Conservation (phyloP, 2,113 vertebrate genomes). For the Hippocampus mohnikei region DNA sequence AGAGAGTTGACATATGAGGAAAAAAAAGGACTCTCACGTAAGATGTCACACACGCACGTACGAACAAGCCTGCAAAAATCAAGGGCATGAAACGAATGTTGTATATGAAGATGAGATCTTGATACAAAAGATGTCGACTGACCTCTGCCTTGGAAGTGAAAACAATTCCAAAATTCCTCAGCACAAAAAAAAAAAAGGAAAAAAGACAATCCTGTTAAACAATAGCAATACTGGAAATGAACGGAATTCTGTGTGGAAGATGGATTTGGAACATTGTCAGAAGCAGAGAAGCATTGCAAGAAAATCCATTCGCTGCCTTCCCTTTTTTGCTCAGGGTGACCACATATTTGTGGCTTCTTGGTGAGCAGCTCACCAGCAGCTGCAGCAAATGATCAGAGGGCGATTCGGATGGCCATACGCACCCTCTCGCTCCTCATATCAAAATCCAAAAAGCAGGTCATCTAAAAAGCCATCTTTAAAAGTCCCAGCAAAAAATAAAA, state of each 20-base stretch:
- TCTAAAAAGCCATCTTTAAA: conserved; percentile 24
- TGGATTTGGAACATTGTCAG: conserved; percentile 55
- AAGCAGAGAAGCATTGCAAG: conserved; percentile 15
- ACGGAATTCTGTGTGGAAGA: conserved; percentile 32
- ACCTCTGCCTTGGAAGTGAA: conserved; percentile 57
- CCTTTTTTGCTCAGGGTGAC: conserved; percentile 25
- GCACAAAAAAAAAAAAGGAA: background rate
- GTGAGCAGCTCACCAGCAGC: conserved; percentile 49
- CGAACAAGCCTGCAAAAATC: conserved; percentile 9
- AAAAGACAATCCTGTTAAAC: conserved; percentile 21
- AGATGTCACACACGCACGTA: conserved; percentile 18
- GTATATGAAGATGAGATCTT: conserved; percentile 39
- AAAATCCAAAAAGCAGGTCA: conserved; percentile 30
- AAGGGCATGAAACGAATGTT: conserved; percentile 23
- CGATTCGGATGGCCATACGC: conserved; percentile 27
- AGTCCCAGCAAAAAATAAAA: background rate
- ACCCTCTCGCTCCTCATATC: conserved; percentile 31
- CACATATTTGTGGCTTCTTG: conserved; percentile 50
- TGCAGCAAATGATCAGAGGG: conserved; percentile 52
- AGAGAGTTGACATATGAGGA: background rate
- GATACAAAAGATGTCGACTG: conserved; percentile 52
- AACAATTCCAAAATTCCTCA: conserved; percentile 14
- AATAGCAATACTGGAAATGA: conserved; percentile 18
- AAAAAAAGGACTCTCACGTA: background rate
- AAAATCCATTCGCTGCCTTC: conserved; percentile 41